A percentile compares a stretch with the other conserved stretches of the same genome.
Evolutionary conservation across 2,797 vertebrate species (phyloP).

Genomic region (Sphenopsis melanotis): DNA sequence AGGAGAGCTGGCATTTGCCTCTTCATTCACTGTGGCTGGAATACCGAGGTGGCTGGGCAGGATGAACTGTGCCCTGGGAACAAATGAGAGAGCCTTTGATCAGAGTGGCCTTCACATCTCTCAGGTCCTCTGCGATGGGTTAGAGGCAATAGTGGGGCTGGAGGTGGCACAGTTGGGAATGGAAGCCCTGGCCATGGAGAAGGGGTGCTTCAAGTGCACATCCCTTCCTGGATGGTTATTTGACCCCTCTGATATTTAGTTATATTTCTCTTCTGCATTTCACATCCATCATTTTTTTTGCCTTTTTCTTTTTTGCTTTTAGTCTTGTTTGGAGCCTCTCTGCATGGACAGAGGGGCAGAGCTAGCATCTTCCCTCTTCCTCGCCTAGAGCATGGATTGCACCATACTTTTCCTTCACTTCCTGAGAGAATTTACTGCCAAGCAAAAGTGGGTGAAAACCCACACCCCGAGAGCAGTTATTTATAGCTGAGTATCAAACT

Average conservation of each 20-base stretch:
- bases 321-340: not conserved
- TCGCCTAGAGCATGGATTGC: not conserved
- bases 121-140: not conserved
- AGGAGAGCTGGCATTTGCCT: not conserved
- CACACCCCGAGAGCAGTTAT: not conserved
- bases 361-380: not conserved
- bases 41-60: not conserved
- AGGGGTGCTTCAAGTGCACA: not conserved
- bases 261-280: not conserved
- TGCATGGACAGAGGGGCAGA: not conserved
- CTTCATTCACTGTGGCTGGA: not conserved
- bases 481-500: rapidly evolving
- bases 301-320: not conserved
- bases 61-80: not conserved
- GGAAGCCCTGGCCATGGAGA: not conserved
- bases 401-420: not conserved
- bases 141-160: not conserved
- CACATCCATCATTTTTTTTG: not conserved
- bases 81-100: not conserved
- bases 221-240: not conserved
- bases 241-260: rapidly evolving
- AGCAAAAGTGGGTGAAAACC: not conserved
- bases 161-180: not conserved
- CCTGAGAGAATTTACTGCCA: not conserved
- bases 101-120: not conserved